Evolutionary conservation across 2,888 invertebrate genomes (phyloP), one percentile per base, ranked within the genome.

Genomic region (Philereme vetulata): DNA sequence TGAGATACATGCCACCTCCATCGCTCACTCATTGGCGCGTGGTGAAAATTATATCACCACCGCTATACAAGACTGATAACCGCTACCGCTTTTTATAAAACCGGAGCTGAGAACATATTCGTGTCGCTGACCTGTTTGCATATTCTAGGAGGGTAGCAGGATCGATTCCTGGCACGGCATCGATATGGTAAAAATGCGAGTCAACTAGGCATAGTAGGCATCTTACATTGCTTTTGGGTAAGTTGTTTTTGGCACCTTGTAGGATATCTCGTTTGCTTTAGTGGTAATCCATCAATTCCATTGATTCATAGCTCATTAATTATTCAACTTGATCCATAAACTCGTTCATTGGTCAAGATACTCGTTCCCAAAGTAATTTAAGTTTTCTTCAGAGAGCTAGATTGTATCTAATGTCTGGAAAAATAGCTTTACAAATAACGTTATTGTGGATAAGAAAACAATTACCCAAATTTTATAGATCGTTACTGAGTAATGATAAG

Each of bases 81-180:
- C 36, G 6, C 43, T 21, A 21, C 21, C 21, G 21, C 21, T 21
- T 21, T 21, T 21, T 21, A 21, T 21, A 21, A 21, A 21, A 21
- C 21, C 21, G 21, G 2, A 21, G 21, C 21, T 51, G 38, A 10
- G 40, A 56, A 56, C 44, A 48, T 48, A 44, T 59, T 53, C 53
- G 32, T 53, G 53, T 49, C 58, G 47, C 8, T 53, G 58, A 52
- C 52, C 60, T 59, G 47, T 60, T 57, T 51, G 49, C 54, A 54
- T 60, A 67, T 67, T 67, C 33, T 34, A 52, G 21, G 53, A 56
- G 58, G 62, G 49, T 60, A 55, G n/a, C 32, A 11, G 45, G 58
- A 62, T 67, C 59, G 53, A 58, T 61, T 49, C 51, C 56, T 52
- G 61, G 56, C 48, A 56, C 40, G 44, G 32, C 38, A 52, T 58